A percentile compares a stretch with the other conserved stretches of the same genome.
Conservation (phyloP, 2,888 invertebrate genomes). For the Scaptomyza tumidula region DNA sequence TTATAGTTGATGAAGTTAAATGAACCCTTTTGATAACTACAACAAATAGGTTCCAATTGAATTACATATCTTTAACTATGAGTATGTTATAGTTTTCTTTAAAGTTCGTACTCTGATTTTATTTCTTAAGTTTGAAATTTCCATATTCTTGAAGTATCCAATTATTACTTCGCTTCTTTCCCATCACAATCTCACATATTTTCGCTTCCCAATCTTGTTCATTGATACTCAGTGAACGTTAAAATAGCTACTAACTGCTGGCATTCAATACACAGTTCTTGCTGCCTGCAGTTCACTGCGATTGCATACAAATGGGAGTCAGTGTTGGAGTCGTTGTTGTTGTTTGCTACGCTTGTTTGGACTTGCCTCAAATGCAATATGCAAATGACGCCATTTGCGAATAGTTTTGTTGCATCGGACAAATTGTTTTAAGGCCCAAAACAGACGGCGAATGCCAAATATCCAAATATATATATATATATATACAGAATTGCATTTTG, state of each 20-base stretch:
- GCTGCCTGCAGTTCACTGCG: constrained; percentile 9
- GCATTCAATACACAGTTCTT: background rate
- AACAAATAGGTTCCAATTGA: too few relatives aligned
- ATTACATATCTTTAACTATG: too few relatives aligned
- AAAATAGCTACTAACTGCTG: background rate
- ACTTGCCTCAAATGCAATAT: constrained; percentile 38
- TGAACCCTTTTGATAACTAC: too few relatives aligned
- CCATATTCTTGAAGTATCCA: background rate
- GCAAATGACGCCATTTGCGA: constrained; percentile 42
- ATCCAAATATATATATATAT: constrained; percentile 9
- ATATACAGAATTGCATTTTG: constrained; percentile 36
- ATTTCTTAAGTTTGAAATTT: background rate
- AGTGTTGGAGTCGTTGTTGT: constrained; percentile 19
- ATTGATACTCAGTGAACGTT: background rate
- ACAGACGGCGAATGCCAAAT: background rate
- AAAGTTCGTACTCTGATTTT: background rate
- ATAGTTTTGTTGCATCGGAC: constrained; percentile 40
- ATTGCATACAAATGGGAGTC: constrained; percentile 63
- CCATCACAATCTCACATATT: background rate
- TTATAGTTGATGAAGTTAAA: too few relatives aligned
- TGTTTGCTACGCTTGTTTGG: constrained; percentile 1
- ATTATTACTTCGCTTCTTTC: background rate
- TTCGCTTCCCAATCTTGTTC: background rate
- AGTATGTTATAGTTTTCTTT: too few relatives aligned
- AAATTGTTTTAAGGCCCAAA: constrained; percentile 44